Evolutionary conservation across 64 coral and sea anemone species (phyloP), one percentile per base, ranked within the genome.

Genomic region (Pocillopora verrucosa): DNA sequence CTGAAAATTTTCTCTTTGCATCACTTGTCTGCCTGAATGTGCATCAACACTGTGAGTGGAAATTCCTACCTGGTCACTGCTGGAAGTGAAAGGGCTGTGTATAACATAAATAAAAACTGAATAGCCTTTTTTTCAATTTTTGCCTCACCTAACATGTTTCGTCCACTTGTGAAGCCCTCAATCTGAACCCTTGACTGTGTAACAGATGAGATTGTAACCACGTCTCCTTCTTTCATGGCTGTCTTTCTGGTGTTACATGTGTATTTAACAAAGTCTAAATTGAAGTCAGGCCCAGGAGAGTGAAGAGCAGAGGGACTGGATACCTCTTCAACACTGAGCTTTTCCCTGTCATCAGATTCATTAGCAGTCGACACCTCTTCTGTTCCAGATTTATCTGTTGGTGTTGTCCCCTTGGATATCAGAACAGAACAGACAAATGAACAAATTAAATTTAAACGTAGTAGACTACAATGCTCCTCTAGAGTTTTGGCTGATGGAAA

Each of bases 181-280:
- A 99, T 95, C 75, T 51, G 81, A 37, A 99, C 97, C 20, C 79
- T 80, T 41, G 94, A 79, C 51, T 99, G 83, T 24, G 90, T 95
- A 11, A 95, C 83, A 13, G 94, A 99, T 73, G 97, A 93, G 17
- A 99, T 99, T 16, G 88, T 95, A 30, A 99, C 91, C 30, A 86
- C 69, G 74, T 95, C 87, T 0, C 85, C 88, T 56, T 95, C 92
- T 61, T 99, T 99, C 36, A 90, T 86, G 57, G 97, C 97, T 30
- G 90, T 91, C 72, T 99, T 95, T 59, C 93, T 92, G 5, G 91
- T 95, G 56, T 93, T 79, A 62, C 94, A 99, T 0, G 91, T 85
- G 74, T 99, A 99, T 41, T 86, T 95, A 16, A 95, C 79, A 57
- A 87, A 89, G 57, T 99, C 97, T 61, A 72, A 36, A 75, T 83